These are phyloP conservation scores for Lepidonotus clava DNA, from an alignment of 2,888 invertebrate genomes.

Conservation along the genomic window DNA sequence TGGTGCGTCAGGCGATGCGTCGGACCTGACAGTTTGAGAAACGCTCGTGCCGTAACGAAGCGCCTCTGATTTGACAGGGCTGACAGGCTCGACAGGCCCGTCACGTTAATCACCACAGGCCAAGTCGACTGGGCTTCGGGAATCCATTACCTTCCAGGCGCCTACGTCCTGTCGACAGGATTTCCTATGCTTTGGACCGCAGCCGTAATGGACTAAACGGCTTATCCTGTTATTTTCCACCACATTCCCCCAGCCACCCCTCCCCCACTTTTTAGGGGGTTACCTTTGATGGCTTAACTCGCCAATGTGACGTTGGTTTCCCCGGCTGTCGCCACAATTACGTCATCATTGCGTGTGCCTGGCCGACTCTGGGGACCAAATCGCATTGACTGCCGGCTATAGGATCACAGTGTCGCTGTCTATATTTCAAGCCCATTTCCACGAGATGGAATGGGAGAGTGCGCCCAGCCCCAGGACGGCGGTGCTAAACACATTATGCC, in stretches of 20 bases:
- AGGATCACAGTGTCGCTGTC: not conserved
- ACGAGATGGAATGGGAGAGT: not conserved
- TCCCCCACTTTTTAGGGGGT: not conserved
- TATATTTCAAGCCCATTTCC: not conserved
- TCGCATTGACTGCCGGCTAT: too few relatives aligned
- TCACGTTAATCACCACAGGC: conserved; percentile 35
- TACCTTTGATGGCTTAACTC: not conserved
- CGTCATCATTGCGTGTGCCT: not conserved
- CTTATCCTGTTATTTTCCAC: conserved; percentile 43
- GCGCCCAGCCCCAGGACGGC: not conserved
- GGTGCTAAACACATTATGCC: conserved; percentile 32
- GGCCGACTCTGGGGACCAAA: too few relatives aligned
- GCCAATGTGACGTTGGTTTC: not conserved
- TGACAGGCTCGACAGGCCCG: conserved; percentile 25
- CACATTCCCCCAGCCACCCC: not conserved
- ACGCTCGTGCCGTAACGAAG: not conserved
- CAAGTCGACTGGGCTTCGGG: not conserved
- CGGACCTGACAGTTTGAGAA: not conserved
- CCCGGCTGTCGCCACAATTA: not conserved
- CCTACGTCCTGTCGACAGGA: conserved; percentile 4
- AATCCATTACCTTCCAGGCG: conserved; percentile 35
- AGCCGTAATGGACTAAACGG: conserved; percentile 46
- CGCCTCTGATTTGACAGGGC: conserved; percentile 12
- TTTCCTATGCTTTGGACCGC: conserved; percentile 1
- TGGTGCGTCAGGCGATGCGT: not conserved